phyloP scores from a whole-genome alignment of 2,113 vertebrate species.

The Nothocercus nigrocapillus region DNA sequence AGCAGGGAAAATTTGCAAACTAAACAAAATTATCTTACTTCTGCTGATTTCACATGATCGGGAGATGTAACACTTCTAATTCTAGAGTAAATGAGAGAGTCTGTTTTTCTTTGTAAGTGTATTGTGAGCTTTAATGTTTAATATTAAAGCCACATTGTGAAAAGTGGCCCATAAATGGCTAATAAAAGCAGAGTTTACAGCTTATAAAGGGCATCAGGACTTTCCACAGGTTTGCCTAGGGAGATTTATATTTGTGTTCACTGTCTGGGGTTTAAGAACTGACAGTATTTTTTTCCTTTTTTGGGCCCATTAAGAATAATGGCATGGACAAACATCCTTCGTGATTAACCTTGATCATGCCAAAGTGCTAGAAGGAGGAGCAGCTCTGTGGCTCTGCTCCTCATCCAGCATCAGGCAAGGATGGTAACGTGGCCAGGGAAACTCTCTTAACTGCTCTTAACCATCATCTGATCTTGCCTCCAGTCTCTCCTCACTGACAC shows the following conservation, averaged over 20 bases:
- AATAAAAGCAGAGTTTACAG: conserved; percentile 81
- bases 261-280: conserved; percentile 45
- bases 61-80: conserved; percentile 35
- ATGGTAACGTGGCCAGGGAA: not conserved
- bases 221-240: conserved; percentile 60
- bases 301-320: conserved; percentile 3
- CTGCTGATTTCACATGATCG: conserved; percentile 20
- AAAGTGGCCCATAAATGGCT: conserved; percentile 80
- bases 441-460: too few relatives aligned
- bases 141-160: conserved; percentile 78
- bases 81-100: conserved; percentile 66
- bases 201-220: conserved; percentile 77
- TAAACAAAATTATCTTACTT: conserved; percentile 18
- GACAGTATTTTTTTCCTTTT: not conserved
- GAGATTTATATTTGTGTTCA: conserved; percentile 65
- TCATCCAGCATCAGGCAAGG: not conserved
- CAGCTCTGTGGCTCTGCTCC: not conserved
- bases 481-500: not conserved
- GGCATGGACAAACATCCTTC: not conserved
- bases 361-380: not conserved
- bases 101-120: conserved; percentile 69
- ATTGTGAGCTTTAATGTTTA: conserved; percentile 79
- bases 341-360: not conserved
- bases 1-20: not conserved
- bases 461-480: not conserved